Conservation (phyloP, 2,888 invertebrate species). For the Parnassius smintheus region DNA sequence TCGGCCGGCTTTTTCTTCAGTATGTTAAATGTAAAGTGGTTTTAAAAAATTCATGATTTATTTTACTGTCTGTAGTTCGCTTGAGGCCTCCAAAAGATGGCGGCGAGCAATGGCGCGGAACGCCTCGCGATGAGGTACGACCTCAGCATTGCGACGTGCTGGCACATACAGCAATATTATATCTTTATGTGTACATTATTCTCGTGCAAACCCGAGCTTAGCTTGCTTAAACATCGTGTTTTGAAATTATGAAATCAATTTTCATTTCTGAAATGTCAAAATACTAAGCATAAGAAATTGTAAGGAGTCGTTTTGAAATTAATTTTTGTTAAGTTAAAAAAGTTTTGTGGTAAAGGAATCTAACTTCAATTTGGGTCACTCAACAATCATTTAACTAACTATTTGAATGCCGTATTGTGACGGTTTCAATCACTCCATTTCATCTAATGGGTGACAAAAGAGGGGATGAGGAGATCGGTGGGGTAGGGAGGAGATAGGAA, state of each 20-base stretch:
- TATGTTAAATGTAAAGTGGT: no score
- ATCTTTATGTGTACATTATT: constrained; percentile 26
- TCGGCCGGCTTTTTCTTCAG: no score
- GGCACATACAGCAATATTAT: constrained; percentile 28
- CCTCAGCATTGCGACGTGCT: constrained; percentile 38
- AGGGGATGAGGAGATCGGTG: no score
- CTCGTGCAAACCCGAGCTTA: constrained; percentile 4
- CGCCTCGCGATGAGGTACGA: constrained; percentile 41
- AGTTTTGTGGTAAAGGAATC: no score
- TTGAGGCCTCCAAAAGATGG: constrained; percentile 51
- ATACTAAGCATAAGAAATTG: neutral
- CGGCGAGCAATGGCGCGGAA: constrained; percentile 58
- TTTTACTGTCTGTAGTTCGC: constrained; percentile 45
- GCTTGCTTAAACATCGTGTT: constrained; percentile 6
- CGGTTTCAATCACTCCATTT: no score
- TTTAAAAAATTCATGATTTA: neutral
- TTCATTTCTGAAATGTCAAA: constrained; percentile 1
- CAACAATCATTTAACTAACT: no score
- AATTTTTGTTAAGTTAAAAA: no score
- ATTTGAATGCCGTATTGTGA: no score
- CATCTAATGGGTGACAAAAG: no score
- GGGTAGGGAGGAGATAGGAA: no score
- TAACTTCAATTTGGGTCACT: no score
- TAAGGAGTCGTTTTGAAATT: no score
- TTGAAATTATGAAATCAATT: neutral